Percentiles rank a stretch among this genome's conserved stretches.
Evolutionary conservation across 2,888 invertebrate genomes (phyloP).

Genomic region (Limnephilus rhombicus): DNA sequence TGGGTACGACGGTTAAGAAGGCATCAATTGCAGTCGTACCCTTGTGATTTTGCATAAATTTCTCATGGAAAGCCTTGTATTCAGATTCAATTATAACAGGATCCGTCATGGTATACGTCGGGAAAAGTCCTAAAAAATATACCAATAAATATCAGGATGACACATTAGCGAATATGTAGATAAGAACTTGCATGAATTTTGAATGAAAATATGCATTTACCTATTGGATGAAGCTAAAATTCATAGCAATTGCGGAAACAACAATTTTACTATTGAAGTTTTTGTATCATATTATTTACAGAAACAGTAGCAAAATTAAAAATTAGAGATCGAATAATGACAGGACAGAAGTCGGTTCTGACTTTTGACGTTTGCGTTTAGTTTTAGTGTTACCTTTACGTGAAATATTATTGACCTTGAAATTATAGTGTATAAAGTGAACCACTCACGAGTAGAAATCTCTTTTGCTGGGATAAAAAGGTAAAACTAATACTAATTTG

Average conservation of each 20-base stretch:
- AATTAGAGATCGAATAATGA: not conserved
- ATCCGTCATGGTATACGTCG: constrained; percentile 12
- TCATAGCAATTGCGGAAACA: not conserved
- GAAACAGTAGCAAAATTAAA: not conserved
- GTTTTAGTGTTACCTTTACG: not conserved
- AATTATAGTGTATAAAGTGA: not conserved
- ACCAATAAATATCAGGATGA: not conserved
- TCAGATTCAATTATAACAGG: constrained; percentile 70
- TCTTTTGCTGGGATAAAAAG: not conserved
- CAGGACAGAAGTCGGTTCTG: not conserved
- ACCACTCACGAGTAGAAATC: not conserved
- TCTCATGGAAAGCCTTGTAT: constrained; percentile 76
- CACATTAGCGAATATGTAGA: not conserved
- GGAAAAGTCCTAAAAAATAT: not conserved
- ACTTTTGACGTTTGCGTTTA: not conserved
- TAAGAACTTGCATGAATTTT: not conserved
- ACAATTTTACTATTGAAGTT: not conserved
- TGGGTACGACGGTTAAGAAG: constrained; percentile 68
- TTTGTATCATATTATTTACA: not conserved
- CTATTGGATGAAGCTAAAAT: not conserved
- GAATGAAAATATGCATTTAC: not conserved
- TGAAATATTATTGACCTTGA: not conserved
- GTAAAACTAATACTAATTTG: not conserved
- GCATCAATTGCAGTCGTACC: constrained; percentile 78
- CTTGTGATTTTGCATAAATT: constrained; percentile 77